Evolutionary conservation across 1,140 invertebrate species (phyloP), one percentile per base, ranked within the genome.

Genomic region (Gonatopus flavifemur): DNA sequence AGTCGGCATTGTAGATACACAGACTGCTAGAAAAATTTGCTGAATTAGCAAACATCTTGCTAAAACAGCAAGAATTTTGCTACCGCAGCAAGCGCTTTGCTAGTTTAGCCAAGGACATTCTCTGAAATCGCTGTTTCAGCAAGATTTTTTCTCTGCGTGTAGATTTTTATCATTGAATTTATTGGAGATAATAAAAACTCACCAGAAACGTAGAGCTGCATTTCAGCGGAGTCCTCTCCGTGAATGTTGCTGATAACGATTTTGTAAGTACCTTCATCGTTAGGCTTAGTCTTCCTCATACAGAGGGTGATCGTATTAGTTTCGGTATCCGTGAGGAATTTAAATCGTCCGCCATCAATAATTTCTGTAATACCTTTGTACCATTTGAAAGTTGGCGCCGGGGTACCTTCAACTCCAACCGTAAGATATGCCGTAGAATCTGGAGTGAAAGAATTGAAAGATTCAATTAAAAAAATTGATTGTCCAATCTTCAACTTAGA

Each of bases 261-360:
- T 70, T 90, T 94, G 79, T 98, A 99, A 72, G 92, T 92, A 24
- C 94, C 94, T 80, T 99, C 97, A 86, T 99, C 97, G 67, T 93
- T 93, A 10, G 93, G 88, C 73, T 97, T 96, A 54, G 93, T 86
- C 82, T 98, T 98, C 64, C 93, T 86, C 79, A 98, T 97, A 73
- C 92, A 94, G 37, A 98, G 81, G 18, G 92, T 94, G 58, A 98
- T 90, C 21, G 87, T 85, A 68, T 95, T 95, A 33, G 85, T 88
- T 64, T 92, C 88, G 20, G 91, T 89, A 74, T 97, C 92, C 9
- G 93, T 94, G 36, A 92, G 79, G 68, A 93, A 92, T 70, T 93
- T 94, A 78, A 94, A 96, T 48, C 94, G 84, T 58, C 93, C 94
- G 49, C 93, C 93, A 72, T 96, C 93, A 59, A 93, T 87, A 57